Evolutionary conservation across 1,140 invertebrate species (phyloP), one percentile per base, ranked within the genome.

Genomic region (Heliconius melpomene): DNA sequence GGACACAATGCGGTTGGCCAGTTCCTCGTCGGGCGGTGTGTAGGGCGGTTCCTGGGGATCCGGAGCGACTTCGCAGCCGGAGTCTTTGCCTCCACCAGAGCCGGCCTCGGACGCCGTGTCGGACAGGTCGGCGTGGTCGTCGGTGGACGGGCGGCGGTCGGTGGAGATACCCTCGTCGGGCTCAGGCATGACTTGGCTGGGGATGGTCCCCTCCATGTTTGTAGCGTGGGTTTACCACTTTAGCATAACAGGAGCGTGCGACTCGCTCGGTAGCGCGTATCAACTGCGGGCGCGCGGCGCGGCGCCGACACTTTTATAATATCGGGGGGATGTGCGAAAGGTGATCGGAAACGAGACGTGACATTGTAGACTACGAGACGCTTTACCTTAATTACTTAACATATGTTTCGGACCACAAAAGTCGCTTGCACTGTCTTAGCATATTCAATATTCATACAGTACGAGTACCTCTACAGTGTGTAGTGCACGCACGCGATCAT

Each of bases 1-100:
- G 57, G 96, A 95, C 57, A 98, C 96, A 79, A 98, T 98, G 83
- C 97, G 96, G 36, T 96, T 95, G 1, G 97, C 96, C 29, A 97
- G 90, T 84, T 98, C 97, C 7, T 97, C 97, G 77, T 95, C 96
- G 3, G 97, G 97, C 46, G 95, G 95, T 6, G 92, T 92, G 89
- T 95, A 95, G 5, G 95, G 95, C 6, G 95, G 94, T 84, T 95
- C 95, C 80, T 94, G 94, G 13, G 88, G 36, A 54, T 95, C 95
- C 60, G 94, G 91, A 72, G 95, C 95, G 36, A 96, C 95, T 84
- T 96, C 96, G 84, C 95, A 96, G 79, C 96, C 96, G 73, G 96
- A 96, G 88, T 96, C 96, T 90, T 97, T 95, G 83, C 95, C 95
- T 52, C 95, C 94, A 32, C 94, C 95, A 66, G 95, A 96, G 32